Conservation (phyloP, 2,888 invertebrate species). For the Erannis defoliaria region DNA sequence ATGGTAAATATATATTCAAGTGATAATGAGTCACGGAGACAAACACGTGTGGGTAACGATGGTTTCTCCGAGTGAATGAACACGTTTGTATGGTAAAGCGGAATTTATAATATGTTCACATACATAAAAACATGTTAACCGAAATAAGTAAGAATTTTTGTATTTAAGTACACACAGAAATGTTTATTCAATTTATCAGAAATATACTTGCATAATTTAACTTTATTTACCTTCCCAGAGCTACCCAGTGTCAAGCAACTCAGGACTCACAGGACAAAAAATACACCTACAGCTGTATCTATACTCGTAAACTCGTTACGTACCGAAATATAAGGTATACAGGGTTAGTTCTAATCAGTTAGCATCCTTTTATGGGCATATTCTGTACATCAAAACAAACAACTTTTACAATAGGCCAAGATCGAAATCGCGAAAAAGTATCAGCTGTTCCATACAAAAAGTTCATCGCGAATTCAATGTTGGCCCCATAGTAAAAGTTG, state of each 20-base stretch:
- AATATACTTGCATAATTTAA: constrained; percentile 10
- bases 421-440: too few species aligned
- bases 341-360: too few species aligned
- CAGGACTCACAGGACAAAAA: not conserved
- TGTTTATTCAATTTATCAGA: constrained; percentile 17
- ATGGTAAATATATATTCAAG: not conserved
- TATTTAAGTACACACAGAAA: not conserved
- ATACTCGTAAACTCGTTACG: too few species aligned
- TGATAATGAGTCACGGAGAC: not conserved
- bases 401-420: too few species aligned
- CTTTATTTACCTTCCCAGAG: constrained; percentile 5
- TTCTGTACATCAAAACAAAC: too few species aligned
- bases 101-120: constrained; percentile 29
- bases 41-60: constrained; percentile 25
- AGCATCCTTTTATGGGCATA: too few species aligned
- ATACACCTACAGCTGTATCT: not conserved
- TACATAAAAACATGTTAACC: not conserved
- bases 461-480: too few species aligned
- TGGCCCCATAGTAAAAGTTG: too few species aligned
- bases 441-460: too few species aligned
- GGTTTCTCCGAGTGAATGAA: constrained; percentile 31
- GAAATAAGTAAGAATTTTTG: not conserved
- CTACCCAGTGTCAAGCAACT: not conserved
- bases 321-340: not conserved
- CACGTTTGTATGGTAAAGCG: constrained; percentile 12